Evolutionary conservation across 2,888 invertebrate genomes (phyloP), one percentile per base, ranked within the genome.

Genomic region (Macrosoma leucophasiata): DNA sequence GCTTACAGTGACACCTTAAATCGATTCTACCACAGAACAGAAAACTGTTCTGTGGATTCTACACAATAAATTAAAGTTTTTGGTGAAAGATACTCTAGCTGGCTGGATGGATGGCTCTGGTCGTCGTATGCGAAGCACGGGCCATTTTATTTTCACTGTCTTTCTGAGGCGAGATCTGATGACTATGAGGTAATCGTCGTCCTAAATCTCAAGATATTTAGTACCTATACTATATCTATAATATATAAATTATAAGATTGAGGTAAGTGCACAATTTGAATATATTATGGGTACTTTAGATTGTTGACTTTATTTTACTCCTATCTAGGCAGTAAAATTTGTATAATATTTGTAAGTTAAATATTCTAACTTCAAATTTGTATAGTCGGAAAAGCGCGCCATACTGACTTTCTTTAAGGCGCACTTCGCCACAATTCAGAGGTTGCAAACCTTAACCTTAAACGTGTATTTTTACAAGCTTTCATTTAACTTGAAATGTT

Each of bases 261-360:
- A 21, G 21, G 31, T 22, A 31, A 31, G 31, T 31, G 22, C 31
- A 31, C 31, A 31, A 23, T 31, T 31, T 31, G 23, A 31, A 23
- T 14, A 21, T 23, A 22, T n/a, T n/a, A n/a, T n/a, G n/a, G n/a
- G n/a, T n/a, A n/a, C n/a, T n/a, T n/a, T n/a, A n/a, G n/a, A n/a
- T n/a, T n/a, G n/a, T 13, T 31, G 31, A 21, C 31, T 30, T 30
- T 22, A 30, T 23, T 11, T 30, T 17, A 30, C 30, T 30, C 30
- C 22, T 30, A 30, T 21, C 30, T 30, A 30, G n/a, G n/a, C n/a
- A n/a, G 31, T 31, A 22, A 13, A 31, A 23, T 31, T 1, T n/a
- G 10, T 17, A 24, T 22, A 21, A 13, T 31, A 23, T 23, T 31
- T 30, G 17, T 17, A 31, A 31, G 31, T 31, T 22, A 24, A 31